Conservation (phyloP, 2,113 vertebrate species). For the Oriolus oriolus region DNA sequence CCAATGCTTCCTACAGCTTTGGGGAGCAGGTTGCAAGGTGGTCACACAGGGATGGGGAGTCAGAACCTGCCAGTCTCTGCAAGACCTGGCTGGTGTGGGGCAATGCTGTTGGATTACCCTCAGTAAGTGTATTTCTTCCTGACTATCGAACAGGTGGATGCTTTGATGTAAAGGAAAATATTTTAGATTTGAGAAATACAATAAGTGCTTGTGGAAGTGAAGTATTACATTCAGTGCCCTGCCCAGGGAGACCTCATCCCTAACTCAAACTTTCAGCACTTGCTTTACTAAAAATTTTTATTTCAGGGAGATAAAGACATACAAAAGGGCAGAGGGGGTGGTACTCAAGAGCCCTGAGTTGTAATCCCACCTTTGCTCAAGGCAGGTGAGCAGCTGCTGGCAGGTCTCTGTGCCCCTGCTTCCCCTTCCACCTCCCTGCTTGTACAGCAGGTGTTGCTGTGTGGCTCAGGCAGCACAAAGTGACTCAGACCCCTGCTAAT, state of each 20-base stretch:
- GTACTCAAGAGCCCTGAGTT: background rate
- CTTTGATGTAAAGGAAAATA: background rate
- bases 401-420: background rate
- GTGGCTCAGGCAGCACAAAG: background rate
- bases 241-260: background rate
- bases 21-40: rapidly evolving
- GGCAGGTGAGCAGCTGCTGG: background rate
- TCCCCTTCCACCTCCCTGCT: background rate
- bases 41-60: background rate
- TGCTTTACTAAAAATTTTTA: background rate
- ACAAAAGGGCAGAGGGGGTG: background rate
- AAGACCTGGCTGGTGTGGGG: background rate
- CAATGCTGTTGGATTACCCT: background rate
- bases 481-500: background rate
- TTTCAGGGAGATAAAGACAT: background rate
- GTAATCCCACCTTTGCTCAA: background rate
- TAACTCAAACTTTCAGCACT: background rate
- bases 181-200: background rate
- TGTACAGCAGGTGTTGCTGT: rapidly evolving
- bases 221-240: background rate
- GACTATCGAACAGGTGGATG: background rate
- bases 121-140: background rate
- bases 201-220: background rate
- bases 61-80: rapidly evolving
- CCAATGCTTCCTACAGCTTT: background rate